These are phyloP conservation scores for Pogonophryne albipinna DNA, from an alignment of 2,797 vertebrate genomes.

Conservation along the genomic window DNA sequence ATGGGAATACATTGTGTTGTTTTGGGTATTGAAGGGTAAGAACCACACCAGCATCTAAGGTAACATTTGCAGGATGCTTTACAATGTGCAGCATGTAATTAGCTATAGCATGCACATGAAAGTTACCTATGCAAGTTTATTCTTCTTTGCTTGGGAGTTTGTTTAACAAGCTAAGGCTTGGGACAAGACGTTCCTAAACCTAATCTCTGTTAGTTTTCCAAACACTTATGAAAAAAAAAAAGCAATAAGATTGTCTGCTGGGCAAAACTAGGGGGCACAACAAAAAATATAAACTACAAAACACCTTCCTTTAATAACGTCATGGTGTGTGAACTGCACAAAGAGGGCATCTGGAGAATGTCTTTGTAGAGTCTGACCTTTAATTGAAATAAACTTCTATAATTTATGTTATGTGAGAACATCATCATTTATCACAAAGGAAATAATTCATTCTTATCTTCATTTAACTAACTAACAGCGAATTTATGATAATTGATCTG, in stretches of 20 bases:
- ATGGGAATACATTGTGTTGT: neutral
- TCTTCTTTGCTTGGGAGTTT: neutral
- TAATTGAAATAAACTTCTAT: constrained; percentile 43
- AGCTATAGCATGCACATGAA: constrained; percentile 11
- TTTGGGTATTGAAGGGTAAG: constrained; percentile 11
- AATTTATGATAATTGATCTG: constrained; percentile 47
- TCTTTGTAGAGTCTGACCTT: constrained; percentile 38
- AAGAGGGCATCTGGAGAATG: constrained; percentile 1
- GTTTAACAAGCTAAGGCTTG: constrained; percentile 6
- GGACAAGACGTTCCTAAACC: neutral
- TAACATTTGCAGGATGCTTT: constrained; percentile 9
- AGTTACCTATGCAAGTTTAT: constrained; percentile 4
- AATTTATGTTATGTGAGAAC: constrained; percentile 36
- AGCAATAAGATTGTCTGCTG: too few species aligned
- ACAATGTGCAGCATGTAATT: constrained; percentile 29
- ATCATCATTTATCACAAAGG: constrained; percentile 34
- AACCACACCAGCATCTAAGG: constrained; percentile 1
- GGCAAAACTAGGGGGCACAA: too few species aligned
- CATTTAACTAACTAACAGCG: constrained; percentile 13
- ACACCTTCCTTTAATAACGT: neutral
- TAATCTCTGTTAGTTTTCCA: neutral
- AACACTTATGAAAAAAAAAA: too few species aligned
- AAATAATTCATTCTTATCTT: constrained; percentile 38
- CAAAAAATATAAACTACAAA: neutral
- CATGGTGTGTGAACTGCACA: neutral